Percentiles rank a stretch among this genome's conserved stretches.
phyloP scores from a whole-genome alignment of 2,113 vertebrate species.

The Bolborhynchus lineola region DNA sequence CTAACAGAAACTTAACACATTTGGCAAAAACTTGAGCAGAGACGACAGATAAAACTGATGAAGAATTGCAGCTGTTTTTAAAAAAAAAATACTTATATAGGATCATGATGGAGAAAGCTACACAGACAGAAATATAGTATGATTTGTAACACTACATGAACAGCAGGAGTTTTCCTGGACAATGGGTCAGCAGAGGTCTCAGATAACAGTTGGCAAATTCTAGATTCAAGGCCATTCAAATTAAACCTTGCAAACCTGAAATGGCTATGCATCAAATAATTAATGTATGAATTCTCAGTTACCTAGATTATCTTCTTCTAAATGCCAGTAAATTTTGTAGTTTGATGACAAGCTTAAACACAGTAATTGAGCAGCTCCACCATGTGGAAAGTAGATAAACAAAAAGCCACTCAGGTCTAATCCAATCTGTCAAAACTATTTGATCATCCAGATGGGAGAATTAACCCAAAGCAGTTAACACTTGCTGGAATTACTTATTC shows the following conservation, averaged over 20 bases:
- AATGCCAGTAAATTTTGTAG: neutral
- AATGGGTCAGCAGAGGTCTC: neutral
- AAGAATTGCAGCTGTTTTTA: neutral
- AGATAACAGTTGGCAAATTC: neutral
- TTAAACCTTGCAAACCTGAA: neutral
- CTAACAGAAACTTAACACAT: neutral
- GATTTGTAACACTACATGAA: neutral
- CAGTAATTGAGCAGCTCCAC: neutral
- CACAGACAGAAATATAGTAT: neutral
- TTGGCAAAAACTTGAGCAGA: neutral
- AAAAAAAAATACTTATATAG: neutral
- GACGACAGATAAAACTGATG: neutral
- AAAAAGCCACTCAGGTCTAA: neutral
- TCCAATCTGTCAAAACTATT: neutral
- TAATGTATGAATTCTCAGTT: neutral
- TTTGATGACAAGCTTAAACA: neutral
- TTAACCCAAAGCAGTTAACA: conserved; percentile 24
- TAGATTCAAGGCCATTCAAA: neutral
- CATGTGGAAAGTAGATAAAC: neutral
- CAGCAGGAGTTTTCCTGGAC: neutral
- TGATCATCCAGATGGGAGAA: neutral
- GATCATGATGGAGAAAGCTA: neutral
- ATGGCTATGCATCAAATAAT: neutral
- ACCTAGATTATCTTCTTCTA: neutral
- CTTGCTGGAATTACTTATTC: neutral